phyloP scores from a whole-genome alignment of 2,888 invertebrate genomes.

The Orthosia gracilis region DNA sequence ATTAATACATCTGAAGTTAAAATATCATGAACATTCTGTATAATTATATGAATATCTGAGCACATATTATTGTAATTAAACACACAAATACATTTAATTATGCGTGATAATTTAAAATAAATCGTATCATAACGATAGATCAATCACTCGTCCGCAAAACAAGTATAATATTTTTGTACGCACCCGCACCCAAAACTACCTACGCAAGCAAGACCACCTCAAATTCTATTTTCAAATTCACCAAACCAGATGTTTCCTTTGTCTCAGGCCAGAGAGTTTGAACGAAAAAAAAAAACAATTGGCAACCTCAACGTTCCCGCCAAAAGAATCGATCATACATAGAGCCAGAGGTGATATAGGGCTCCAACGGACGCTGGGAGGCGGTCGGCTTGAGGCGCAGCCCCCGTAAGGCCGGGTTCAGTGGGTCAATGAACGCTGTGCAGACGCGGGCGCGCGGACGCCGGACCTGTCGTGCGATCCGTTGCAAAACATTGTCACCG shows the following conservation, averaged over 20 bases:
- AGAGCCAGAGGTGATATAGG: constrained; percentile 33
- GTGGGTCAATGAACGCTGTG: constrained; percentile 87
- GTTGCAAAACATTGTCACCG: constrained; percentile 82
- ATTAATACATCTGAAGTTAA: neutral
- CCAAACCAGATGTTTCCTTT: constrained; percentile 54
- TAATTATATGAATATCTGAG: too few relatives aligned
- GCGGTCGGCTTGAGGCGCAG: constrained; percentile 64
- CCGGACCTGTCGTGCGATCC: constrained; percentile 82
- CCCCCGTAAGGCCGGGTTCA: constrained; percentile 80
- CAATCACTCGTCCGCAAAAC: neutral
- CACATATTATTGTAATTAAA: too few relatives aligned
- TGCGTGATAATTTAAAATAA: neutral
- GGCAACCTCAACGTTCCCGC: constrained; percentile 61
- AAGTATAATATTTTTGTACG: neutral
- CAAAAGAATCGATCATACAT: constrained; percentile 57
- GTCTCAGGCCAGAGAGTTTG: constrained; percentile 29
- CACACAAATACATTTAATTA: too few relatives aligned
- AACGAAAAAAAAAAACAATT: constrained; percentile 42
- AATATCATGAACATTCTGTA: too few relatives aligned
- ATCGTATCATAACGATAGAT: neutral
- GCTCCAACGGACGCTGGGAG: constrained; percentile 57
- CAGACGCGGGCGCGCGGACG: constrained; percentile 67
- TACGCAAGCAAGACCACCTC: constrained; percentile 41
- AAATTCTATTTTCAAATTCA: constrained; percentile 52
- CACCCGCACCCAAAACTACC: constrained; percentile 5